These are phyloP conservation scores for Spizaetus ornatus DNA, from an alignment of 2,113 vertebrate species.

Conservation along the genomic window DNA sequence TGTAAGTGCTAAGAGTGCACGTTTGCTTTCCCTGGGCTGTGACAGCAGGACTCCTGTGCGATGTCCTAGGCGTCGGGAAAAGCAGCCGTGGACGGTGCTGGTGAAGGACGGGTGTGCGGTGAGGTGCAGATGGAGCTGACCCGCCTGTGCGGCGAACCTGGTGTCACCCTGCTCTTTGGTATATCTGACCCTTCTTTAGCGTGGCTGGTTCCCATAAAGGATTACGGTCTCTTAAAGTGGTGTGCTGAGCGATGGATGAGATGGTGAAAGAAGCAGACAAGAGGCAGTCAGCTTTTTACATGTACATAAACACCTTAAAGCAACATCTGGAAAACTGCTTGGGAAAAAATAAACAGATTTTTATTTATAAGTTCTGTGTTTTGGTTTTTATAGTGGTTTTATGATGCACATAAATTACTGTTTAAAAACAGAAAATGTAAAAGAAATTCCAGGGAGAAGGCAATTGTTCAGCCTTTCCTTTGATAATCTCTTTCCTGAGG, in stretches of 20 bases:
- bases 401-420: conserved; percentile 2
- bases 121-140: conserved; percentile 23
- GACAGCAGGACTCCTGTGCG: fast-evolving
- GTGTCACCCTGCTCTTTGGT: neutral
- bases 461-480: neutral
- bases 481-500: neutral
- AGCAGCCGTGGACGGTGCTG: fast-evolving
- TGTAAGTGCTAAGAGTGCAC: fast-evolving
- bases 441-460: neutral
- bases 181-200: neutral
- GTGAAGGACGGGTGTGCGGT: neutral
- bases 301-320: neutral
- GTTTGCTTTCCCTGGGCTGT: neutral
- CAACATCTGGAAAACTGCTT: neutral
- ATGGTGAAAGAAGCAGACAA: neutral
- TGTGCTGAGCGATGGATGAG: neutral
- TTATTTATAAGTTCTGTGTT: neutral
- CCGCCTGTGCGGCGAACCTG: neutral
- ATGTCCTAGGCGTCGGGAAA: neutral
- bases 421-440: neutral
- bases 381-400: neutral
- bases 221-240: neutral
- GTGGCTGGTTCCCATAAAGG: neutral
- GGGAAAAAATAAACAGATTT: neutral
- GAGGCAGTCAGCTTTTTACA: neutral